These are phyloP conservation scores for Paratilapia polleni DNA, from an alignment of 2,113 vertebrate genomes.

Conservation along the genomic window DNA sequence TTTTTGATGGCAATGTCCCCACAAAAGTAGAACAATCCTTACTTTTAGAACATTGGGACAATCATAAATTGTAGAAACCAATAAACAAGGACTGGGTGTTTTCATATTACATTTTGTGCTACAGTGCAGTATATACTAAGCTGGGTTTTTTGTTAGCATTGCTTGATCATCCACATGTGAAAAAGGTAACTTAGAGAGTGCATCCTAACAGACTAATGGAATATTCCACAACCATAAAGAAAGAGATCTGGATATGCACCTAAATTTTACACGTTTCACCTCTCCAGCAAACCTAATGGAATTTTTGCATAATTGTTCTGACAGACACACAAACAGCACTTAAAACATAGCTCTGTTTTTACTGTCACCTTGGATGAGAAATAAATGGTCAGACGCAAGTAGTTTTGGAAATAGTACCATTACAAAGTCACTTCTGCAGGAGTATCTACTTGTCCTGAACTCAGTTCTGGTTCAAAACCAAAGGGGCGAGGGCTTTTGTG, in stretches of 20 bases:
- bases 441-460: accelerated
- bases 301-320: not conserved
- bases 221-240: not conserved
- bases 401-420: not conserved
- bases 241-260: not conserved
- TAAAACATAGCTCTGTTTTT: not conserved
- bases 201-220: not conserved
- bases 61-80: not conserved
- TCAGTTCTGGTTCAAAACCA: not conserved
- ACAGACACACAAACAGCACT: not conserved
- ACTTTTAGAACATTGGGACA: not conserved
- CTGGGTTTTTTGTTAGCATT: not conserved
- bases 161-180: not conserved
- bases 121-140: accelerated
- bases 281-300: not conserved
- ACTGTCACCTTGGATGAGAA: not conserved
- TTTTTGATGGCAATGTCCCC: not conserved
- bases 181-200: not conserved
- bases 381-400: not conserved
- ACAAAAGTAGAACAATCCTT: too few relatives aligned
- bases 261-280: not conserved
- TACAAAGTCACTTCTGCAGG: not conserved
- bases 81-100: too few relatives aligned
- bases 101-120: not conserved
- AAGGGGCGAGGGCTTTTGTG: not conserved